Evolutionary conservation across 2,888 invertebrate species (phyloP).

Genomic region (Protodeltote pygarga): DNA sequence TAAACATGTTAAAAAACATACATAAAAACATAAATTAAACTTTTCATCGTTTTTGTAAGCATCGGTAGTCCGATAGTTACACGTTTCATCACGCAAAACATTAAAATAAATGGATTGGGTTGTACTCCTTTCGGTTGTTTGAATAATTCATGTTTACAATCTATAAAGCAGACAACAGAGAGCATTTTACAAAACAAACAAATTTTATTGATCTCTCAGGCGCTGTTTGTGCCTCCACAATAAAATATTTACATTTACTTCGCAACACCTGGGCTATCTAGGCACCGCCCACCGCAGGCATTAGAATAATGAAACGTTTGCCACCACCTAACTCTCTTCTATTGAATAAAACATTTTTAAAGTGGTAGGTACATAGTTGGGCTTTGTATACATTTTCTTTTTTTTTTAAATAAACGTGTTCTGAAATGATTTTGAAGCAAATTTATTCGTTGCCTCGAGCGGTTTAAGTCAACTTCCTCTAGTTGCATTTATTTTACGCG

Average conservation of each 20-base stretch:
- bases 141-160: slow-evolving; percentile 85
- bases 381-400: slow-evolving; percentile 35
- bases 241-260: slow-evolving; percentile 86
- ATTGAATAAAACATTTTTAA: slow-evolving; percentile 73
- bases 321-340: slow-evolving; percentile 64
- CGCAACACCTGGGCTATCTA: slow-evolving; percentile 79
- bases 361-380: slow-evolving; percentile 47
- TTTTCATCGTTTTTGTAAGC: slow-evolving; percentile 24
- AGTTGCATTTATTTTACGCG: slow-evolving; percentile 42
- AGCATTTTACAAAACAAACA: slow-evolving; percentile 86
- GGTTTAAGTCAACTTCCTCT: slow-evolving; percentile 34
- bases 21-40: too few relatives aligned
- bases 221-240: slow-evolving; percentile 82
- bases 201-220: slow-evolving; percentile 87
- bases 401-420: slow-evolving; percentile 35
- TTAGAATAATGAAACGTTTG: slow-evolving; percentile 82
- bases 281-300: slow-evolving; percentile 71
- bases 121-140: slow-evolving; percentile 74
- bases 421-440: slow-evolving; percentile 37
- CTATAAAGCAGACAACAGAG: slow-evolving; percentile 83
- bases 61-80: slow-evolving; percentile 56
- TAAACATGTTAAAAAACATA: too few relatives aligned
- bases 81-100: slow-evolving; percentile 76
- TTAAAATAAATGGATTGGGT: slow-evolving; percentile 80
- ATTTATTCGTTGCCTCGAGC: slow-evolving; percentile 39